Percentiles rank a stretch among this genome's conserved stretches.
Conservation (phyloP, 2,888 invertebrate genomes). For the Elysia crispata region DNA sequence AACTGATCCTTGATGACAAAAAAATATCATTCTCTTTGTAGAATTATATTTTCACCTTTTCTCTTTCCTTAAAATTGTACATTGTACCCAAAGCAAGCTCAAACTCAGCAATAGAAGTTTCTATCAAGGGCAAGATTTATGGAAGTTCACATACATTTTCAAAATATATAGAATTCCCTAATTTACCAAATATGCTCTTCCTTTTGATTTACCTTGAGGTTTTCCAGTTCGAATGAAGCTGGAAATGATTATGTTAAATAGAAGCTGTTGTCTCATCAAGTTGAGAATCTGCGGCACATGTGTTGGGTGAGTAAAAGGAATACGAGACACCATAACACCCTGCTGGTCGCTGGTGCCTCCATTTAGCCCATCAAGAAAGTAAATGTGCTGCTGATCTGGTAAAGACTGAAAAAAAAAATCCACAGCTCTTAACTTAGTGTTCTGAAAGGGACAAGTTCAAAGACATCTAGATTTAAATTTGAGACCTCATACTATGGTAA, state of each 20-base stretch:
- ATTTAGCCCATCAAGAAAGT: conserved; percentile 89
- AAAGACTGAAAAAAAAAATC: conserved; percentile 83
- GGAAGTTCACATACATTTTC: too few species aligned
- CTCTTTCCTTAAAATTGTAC: too few species aligned
- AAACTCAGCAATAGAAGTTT: too few species aligned
- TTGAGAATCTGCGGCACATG: conserved; percentile 93
- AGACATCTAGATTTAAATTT: not conserved
- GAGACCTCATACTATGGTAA: not conserved
- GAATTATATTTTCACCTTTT: too few species aligned
- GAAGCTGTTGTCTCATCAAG: conserved; percentile 90
- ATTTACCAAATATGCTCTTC: too few species aligned
- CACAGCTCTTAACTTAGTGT: not conserved
- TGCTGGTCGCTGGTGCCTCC: conserved; percentile 80
- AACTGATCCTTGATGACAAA: not conserved
- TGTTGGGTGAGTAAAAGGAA: conserved; percentile 95
- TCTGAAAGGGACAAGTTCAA: not conserved
- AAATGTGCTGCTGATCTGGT: conserved; percentile 95
- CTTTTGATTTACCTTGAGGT: conserved; percentile 85
- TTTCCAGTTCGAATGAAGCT: conserved; percentile 92
- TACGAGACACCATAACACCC: conserved; percentile 86
- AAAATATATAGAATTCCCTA: too few species aligned
- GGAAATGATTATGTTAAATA: conserved; percentile 92
- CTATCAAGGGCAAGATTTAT: too few species aligned
- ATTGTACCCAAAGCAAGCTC: too few species aligned
- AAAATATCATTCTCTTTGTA: too few species aligned